Evolutionary conservation across 2,888 invertebrate species (phyloP), one percentile per base, ranked within the genome.

Genomic region (Drosophila subquinaria): DNA sequence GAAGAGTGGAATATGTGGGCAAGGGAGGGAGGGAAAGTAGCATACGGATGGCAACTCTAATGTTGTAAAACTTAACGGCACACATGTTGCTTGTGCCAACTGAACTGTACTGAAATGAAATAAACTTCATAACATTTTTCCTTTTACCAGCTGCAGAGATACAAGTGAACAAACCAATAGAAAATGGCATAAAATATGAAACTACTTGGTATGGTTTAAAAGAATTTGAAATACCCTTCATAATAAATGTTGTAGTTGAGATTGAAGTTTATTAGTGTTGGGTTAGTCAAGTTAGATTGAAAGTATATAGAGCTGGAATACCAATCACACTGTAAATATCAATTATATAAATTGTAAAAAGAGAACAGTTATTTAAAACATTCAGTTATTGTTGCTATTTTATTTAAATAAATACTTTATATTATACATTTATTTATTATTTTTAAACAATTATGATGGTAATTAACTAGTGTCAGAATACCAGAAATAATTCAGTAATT

Each of bases 31-130:
- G 13, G 35, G 15, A n/a, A 11, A 11, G 35, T 43, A 15, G n/a
- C 13, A 40, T 33, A 23, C 13, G 40, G 52, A 62, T 51, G 35
- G 23, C 30, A 61, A 45, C 56, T 64, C 62, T 56, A 57, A 56
- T 64, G 59, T 50, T 69, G 72, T 80, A 76, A 87, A 85, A 70
- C 74, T 86, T 83, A 75, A 76, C 70, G 61, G 73, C 79, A 73
- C 85, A 88, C 85, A 82, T 88, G 87, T 87, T 84, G 87, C 84
- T 72, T 38, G 45, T 51, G 53, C 43, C 50, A 64, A 56, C 45
- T 52, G 42, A 43, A 52, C 61, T 51, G 40, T 45, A 33, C 30
- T 3, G 50, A 33, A 10, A 35, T 23, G 20, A 43, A 20, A 20
- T 45, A 20, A 50, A 59, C 15, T 30, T 40, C 30, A 57, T 33